Conservation (phyloP, 1,140 invertebrate genomes). For the Hesperophylax magnus region DNA sequence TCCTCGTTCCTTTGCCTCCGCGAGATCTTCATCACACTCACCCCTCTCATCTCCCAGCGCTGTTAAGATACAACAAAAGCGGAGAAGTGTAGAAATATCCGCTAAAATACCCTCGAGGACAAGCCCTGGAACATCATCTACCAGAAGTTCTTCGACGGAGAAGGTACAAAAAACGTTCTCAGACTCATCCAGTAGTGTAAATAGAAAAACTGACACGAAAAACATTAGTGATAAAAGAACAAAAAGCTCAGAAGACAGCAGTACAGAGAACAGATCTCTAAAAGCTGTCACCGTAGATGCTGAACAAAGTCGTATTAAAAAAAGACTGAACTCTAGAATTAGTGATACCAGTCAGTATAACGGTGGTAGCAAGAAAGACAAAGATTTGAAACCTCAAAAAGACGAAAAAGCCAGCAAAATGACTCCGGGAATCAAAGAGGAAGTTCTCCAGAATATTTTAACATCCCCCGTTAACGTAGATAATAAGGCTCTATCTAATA, state of each 20-base stretch:
- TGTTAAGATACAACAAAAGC: constrained; percentile 42
- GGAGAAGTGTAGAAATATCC: constrained; percentile 43
- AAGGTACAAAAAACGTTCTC: neutral
- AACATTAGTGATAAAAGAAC: constrained; percentile 11
- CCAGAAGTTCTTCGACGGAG: constrained; percentile 5
- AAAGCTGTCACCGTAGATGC: constrained; percentile 8
- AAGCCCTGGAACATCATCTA: neutral
- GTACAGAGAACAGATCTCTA: neutral
- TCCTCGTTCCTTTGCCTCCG: constrained; percentile 23
- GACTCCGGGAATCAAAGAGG: constrained; percentile 43
- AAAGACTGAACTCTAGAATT: constrained; percentile 46
- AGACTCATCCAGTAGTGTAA: constrained; percentile 5
- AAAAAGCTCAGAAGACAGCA: constrained; percentile 16
- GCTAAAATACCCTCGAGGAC: constrained; percentile 17
- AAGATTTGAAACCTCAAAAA: constrained; percentile 5
- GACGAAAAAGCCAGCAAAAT: constrained; percentile 13
- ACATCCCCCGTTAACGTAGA: constrained; percentile 42
- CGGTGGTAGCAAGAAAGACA: constrained; percentile 20
- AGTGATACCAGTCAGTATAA: constrained; percentile 41
- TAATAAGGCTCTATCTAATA: constrained; percentile 43
- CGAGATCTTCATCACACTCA: constrained; percentile 50
- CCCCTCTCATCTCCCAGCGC: constrained; percentile 47
- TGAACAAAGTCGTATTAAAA: constrained; percentile 49
- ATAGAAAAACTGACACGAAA: constrained; percentile 6
- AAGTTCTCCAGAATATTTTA: constrained; percentile 30